A percentile compares a stretch with the other conserved stretches of the same genome.
phyloP scores from a whole-genome alignment of 23 tunicate species.

The Phallusia fumigata region DNA sequence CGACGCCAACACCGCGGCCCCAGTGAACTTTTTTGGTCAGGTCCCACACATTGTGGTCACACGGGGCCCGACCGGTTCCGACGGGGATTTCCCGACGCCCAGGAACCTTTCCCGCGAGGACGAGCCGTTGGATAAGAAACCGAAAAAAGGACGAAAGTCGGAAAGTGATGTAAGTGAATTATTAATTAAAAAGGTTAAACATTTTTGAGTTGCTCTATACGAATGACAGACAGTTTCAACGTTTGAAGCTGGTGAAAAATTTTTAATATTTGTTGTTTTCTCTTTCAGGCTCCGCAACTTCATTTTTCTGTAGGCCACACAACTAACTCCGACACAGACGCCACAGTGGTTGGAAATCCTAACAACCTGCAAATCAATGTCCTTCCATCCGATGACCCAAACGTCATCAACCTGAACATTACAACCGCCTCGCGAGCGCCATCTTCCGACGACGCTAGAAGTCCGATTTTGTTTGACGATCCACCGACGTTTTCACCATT shows the following conservation, averaged over 20 bases:
- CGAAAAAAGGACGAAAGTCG: background rate
- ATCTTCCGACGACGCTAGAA: background rate
- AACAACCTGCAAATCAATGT: slow-evolving; percentile 78
- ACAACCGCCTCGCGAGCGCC: slow-evolving; percentile 20
- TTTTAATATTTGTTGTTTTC: too few species aligned
- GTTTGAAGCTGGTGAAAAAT: too few species aligned
- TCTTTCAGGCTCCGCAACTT: slow-evolving; percentile 42
- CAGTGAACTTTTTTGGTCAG: slow-evolving; percentile 29
- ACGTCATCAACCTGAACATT: slow-evolving; percentile 81
- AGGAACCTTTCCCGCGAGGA: background rate
- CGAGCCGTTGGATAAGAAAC: background rate
- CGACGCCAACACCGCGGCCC: slow-evolving; percentile 12
- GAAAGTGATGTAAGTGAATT: background rate
- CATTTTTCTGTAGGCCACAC: slow-evolving; percentile 47
- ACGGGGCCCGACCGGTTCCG: slow-evolving; percentile 49
- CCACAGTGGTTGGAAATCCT: slow-evolving; percentile 13
- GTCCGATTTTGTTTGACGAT: background rate
- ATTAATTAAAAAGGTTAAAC: too few species aligned
- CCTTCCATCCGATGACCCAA: slow-evolving; percentile 86
- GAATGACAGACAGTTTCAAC: too few species aligned
- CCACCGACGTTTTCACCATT: slow-evolving; percentile 11
- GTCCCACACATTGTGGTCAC: slow-evolving; percentile 63
- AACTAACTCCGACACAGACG: slow-evolving; percentile 27
- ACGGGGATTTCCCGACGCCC: slow-evolving; percentile 28
- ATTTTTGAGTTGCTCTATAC: too few species aligned